phyloP scores from a whole-genome alignment of 2,113 vertebrate species.

The Cinclus mexicanus region DNA sequence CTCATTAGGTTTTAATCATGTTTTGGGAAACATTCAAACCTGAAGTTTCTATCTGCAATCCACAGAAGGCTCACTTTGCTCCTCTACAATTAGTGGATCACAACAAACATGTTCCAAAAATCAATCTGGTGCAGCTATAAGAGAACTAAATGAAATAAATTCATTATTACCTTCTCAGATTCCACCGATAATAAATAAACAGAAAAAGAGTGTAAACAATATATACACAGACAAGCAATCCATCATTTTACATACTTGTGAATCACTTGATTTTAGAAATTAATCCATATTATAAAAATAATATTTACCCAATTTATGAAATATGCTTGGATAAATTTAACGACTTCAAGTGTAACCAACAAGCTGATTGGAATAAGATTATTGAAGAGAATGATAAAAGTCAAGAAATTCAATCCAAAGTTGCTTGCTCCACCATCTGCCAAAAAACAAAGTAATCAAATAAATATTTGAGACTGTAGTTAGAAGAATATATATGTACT shows the following conservation, averaged over 20 bases:
- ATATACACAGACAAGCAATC: not conserved
- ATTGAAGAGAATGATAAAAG: slow-evolving; percentile 99
- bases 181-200: not conserved
- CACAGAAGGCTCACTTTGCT: not conserved
- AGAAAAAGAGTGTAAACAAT: not conserved
- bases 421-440: slow-evolving; percentile 95
- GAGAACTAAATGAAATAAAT: not conserved
- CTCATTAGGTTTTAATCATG: rapidly evolving
- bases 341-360: slow-evolving; percentile 96
- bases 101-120: not conserved
- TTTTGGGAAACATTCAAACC: not conserved
- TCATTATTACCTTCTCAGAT: not conserved
- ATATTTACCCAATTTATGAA: slow-evolving; percentile 99
- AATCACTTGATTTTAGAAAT: not conserved
- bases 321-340: slow-evolving; percentile 98
- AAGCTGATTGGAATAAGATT: slow-evolving; percentile 99
- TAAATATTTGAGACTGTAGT: not conserved
- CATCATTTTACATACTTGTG: not conserved
- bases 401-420: slow-evolving; percentile 98
- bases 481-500: not conserved
- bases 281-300: not conserved
- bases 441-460: slow-evolving; percentile 40
- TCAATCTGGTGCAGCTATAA: not conserved
- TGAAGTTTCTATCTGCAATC: not conserved
- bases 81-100: no score